Base-by-base conservation (phyloP, 2,888 invertebrate genomes). In the Andrena bucephala region DNA sequence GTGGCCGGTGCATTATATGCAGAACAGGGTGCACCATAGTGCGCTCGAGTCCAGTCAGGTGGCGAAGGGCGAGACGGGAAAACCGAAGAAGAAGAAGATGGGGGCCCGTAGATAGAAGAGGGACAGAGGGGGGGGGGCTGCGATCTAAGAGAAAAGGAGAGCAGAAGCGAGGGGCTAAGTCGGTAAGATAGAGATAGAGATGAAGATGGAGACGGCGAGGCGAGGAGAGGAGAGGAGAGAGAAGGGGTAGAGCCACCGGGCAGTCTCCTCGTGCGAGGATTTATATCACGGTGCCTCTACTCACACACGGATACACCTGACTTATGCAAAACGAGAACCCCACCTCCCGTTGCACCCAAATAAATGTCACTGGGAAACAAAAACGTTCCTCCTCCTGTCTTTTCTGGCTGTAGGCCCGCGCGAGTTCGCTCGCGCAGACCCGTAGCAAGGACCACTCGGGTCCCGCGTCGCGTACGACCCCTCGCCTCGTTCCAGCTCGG, bases 281-380 rank as follows among this genome's bases (percentile, higher is more conserved):
- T 93, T 94, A 93, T 93, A 92, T 91, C 91, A 88, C 89, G 88
- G 89, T 90, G 90, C 89, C 90, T 88, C 89, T 89, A 89, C 91
- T 89, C 90, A 85, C 90, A 88, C 89, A 91, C 89, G 86, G 87
- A 84, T 90, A 90, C 91, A 90, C 90, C 91, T 93, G 93, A 94
- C 93, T 93, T 94, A 93, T 93, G 93, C 93, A 93, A 93, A 93
- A 90, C 89, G 91, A 90, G 89, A 85, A 90, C 89, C 89, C 90
- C 89, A 83, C 89, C 86, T 90, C 86, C 90, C 86, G 83, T 85
- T 85, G 86, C 87, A 89, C 90, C 93, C 92, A 92, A 93, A 93
- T 93, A 93, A 93, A 93, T 92, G 92, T 93, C 93, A 92, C 92
- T 86, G 89, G 89, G 88, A 90, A 93, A 93, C 92, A 92, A 92